Conservation (phyloP, 2,797 vertebrate genomes). For the Orestias chungarensis region DNA sequence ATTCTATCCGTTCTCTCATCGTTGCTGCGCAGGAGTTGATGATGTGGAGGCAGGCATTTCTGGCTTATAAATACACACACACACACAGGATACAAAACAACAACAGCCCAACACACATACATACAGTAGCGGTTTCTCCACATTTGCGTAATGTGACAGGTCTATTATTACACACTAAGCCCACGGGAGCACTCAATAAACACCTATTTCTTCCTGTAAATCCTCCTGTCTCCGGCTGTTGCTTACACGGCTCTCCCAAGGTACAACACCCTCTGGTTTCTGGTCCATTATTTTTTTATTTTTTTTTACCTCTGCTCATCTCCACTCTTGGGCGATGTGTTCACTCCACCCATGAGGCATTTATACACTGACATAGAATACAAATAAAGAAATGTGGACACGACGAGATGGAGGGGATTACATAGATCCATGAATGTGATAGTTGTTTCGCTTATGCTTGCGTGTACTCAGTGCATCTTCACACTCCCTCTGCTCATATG, state of each 20-base stretch:
- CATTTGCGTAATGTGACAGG: constrained; percentile 89
- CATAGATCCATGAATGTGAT: constrained; percentile 69
- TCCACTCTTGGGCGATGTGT: constrained; percentile 70
- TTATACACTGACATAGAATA: constrained; percentile 87
- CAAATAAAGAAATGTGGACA: constrained; percentile 84
- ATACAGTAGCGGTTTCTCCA: constrained; percentile 78
- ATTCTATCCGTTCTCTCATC: constrained; percentile 80
- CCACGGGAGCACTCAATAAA: constrained; percentile 86
- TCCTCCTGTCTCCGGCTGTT: constrained; percentile 76
- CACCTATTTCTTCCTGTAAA: constrained; percentile 86
- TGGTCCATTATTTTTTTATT: constrained; percentile 17
- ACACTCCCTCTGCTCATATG: constrained; percentile 17
- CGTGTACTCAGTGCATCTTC: constrained; percentile 42
- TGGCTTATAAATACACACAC: constrained; percentile 35
- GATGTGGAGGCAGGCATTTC: constrained; percentile 63
- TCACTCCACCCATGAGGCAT: constrained; percentile 62
- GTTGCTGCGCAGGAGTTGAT: constrained; percentile 69
- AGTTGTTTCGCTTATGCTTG: constrained; percentile 65
- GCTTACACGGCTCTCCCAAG: constrained; percentile 82
- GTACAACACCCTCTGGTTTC: constrained; percentile 76
- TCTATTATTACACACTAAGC: constrained; percentile 88
- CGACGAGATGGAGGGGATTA: constrained; percentile 80
- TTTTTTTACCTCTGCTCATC: constrained; percentile 37
- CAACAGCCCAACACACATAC: constrained; percentile 61
- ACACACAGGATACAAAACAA: constrained; percentile 26